Evolutionary conservation across 2,888 invertebrate genomes (phyloP).

Genomic region (Pandemis corylana): DNA sequence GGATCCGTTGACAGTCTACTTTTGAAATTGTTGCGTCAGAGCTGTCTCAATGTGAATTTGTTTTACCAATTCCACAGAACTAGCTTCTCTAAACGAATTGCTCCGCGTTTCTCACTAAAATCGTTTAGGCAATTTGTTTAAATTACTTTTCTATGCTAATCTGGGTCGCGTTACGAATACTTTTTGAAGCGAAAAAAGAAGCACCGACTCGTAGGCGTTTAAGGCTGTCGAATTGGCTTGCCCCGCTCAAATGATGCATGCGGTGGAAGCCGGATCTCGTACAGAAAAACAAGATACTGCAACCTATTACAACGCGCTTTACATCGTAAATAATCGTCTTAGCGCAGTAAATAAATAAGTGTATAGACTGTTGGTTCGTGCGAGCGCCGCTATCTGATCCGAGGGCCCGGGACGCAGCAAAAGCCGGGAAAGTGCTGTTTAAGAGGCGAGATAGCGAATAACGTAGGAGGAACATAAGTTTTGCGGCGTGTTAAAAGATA

Average conservation of each 20-base stretch:
- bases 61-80: slow-evolving; percentile 54
- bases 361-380: slow-evolving; percentile 69
- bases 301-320: slow-evolving; percentile 73
- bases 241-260: slow-evolving; percentile 73
- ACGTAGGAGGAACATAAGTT: slow-evolving; percentile 75
- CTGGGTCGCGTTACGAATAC: slow-evolving; percentile 73
- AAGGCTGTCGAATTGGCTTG: slow-evolving; percentile 62
- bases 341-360: slow-evolving; percentile 81
- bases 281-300: slow-evolving; percentile 74
- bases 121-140: slow-evolving; percentile 79
- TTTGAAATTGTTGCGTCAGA: background rate
- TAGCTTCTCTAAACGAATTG: slow-evolving; percentile 69
- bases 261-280: slow-evolving; percentile 63
- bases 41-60: slow-evolving; percentile 23
- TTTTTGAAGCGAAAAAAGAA: slow-evolving; percentile 64
- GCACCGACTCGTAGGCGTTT: slow-evolving; percentile 57
- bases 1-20: background rate
- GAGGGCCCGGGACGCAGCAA: slow-evolving; percentile 67
- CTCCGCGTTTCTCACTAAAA: slow-evolving; percentile 71
- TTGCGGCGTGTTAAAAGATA: slow-evolving; percentile 79
- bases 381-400: slow-evolving; percentile 75
- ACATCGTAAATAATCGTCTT: slow-evolving; percentile 82
- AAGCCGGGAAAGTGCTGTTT: slow-evolving; percentile 76
- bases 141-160: slow-evolving; percentile 82
- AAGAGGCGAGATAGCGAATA: slow-evolving; percentile 75